Conservation (phyloP, 2,113 vertebrate species). For the Camarhynchus parvulus region DNA sequence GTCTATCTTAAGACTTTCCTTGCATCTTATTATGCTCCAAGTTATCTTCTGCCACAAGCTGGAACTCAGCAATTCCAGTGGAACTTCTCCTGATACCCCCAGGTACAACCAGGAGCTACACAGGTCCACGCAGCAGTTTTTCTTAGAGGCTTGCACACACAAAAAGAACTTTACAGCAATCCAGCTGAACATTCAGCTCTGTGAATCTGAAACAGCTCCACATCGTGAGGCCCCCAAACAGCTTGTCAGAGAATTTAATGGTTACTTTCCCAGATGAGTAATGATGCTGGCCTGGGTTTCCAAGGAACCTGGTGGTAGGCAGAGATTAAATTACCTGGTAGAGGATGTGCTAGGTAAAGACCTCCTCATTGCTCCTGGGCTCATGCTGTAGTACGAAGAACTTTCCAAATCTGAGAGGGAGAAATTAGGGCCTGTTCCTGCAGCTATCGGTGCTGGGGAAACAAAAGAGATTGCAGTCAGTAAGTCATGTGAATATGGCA, state of each 20-base stretch:
- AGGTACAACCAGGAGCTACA: neutral
- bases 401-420: conserved; percentile 98
- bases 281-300: conserved; percentile 29
- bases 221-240: conserved; percentile 1
- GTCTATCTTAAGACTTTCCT: neutral
- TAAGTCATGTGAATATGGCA: conserved; percentile 49
- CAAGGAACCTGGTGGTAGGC: conserved; percentile 11
- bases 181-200: neutral
- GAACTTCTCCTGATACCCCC: neutral
- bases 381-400: conserved; percentile 99
- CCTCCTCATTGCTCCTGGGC: conserved; percentile 97
- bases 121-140: neutral
- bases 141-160: neutral
- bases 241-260: conserved; percentile 37
- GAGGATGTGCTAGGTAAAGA: conserved; percentile 96
- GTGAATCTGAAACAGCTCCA: conserved; percentile 1
- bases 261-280: conserved; percentile 37
- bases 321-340: conserved; percentile 79
- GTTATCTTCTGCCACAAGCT: neutral
- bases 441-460: conserved; percentile 91
- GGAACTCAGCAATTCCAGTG: neutral
- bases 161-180: neutral
- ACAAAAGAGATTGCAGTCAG: conserved; percentile 58
- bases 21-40: neutral
- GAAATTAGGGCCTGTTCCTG: conserved; percentile 97